Evolutionary conservation across 2,797 vertebrate genomes (phyloP).

Genomic region (Anas acuta): DNA sequence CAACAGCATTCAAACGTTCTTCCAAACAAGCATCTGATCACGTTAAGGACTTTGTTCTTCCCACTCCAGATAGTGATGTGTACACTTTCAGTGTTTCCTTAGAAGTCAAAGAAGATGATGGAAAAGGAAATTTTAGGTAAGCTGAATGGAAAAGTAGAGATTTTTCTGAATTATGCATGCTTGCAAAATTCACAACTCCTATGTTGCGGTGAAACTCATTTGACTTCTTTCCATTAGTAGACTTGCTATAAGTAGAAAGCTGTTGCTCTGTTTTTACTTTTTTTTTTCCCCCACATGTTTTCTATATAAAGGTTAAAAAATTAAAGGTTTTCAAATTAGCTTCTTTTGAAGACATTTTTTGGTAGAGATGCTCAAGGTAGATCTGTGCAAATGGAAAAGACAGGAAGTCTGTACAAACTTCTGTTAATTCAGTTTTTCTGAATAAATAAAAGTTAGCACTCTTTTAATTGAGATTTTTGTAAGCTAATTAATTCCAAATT

Average conservation of each 20-base stretch:
- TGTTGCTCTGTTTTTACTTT: not conserved
- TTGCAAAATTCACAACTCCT: not conserved
- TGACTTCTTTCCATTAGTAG: not conserved
- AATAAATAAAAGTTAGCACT: not conserved
- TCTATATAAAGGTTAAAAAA: not conserved
- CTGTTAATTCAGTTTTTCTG: not conserved
- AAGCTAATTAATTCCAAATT: not conserved
- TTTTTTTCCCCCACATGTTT: not conserved
- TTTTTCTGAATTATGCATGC: not conserved
- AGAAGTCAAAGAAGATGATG: conserved; percentile 96
- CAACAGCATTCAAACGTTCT: conserved; percentile 92
- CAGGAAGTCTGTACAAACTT: not conserved
- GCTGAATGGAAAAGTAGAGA: not conserved
- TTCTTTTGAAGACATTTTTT: not conserved
- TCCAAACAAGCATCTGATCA: conserved; percentile 85
- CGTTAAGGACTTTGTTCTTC: conserved; percentile 81
- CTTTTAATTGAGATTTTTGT: not conserved
- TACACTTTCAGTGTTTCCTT: conserved; percentile 93
- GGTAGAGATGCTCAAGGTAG: not conserved
- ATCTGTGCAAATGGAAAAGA: not conserved
- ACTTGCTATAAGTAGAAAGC: not conserved
- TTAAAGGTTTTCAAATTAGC: not conserved
- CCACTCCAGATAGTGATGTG: conserved; percentile 87
- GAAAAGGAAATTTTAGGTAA: conserved; percentile 97
- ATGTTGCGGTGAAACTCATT: not conserved